Conservation (phyloP, 2,888 invertebrate genomes). For the Gonocerus acuteangulatus region DNA sequence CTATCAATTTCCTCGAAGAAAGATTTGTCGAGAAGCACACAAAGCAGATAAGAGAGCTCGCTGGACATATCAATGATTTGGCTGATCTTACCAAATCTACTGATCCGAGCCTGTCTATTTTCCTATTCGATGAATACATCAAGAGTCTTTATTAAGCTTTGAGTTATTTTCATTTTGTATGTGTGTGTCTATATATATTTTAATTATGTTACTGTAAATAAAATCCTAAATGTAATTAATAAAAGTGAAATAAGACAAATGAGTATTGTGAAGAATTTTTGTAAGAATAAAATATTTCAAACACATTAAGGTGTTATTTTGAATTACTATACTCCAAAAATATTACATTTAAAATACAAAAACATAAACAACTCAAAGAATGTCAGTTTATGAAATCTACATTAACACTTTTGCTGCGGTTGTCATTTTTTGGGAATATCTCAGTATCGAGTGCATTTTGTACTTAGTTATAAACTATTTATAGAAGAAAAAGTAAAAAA, state of each 20-base stretch:
- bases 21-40: constrained; percentile 65
- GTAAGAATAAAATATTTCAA: background rate
- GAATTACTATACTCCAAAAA: too few species aligned
- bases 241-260: background rate
- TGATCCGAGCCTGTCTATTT: constrained; percentile 60
- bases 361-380: too few species aligned
- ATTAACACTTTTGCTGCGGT: too few species aligned
- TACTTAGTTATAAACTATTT: too few species aligned
- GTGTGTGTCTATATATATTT: background rate
- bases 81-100: constrained; percentile 52
- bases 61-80: constrained; percentile 67
- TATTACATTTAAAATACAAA: too few species aligned
- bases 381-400: too few species aligned
- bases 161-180: background rate
- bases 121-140: constrained; percentile 65
- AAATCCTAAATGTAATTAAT: background rate
- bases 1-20: constrained; percentile 68
- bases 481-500: too few species aligned
- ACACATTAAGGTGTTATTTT: too few species aligned
- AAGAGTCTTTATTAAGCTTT: constrained; percentile 40
- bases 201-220: background rate
- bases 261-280: background rate
- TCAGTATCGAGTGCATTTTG: too few species aligned
- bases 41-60: constrained; percentile 57
- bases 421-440: too few species aligned